Evolutionary conservation across 2,797 vertebrate species (phyloP).

Genomic region (Myripristis jacobus): DNA sequence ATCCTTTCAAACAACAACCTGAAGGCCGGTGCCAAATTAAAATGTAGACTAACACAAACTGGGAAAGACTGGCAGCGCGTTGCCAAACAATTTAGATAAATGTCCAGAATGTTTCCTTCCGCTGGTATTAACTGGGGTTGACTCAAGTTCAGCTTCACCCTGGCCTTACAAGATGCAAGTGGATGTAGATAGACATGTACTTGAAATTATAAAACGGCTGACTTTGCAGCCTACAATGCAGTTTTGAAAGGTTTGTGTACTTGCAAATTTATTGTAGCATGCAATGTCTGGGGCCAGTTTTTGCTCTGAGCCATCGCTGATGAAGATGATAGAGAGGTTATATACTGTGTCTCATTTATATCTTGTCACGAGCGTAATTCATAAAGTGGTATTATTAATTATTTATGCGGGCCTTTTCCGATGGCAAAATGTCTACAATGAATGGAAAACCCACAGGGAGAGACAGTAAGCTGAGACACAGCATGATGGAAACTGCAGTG

Average conservation of each 20-base stretch:
- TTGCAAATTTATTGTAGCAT: no score
- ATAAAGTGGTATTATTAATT: no score
- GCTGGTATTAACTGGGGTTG: not conserved
- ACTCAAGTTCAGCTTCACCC: no score
- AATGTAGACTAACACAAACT: constrained; percentile 2
- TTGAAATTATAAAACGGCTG: not conserved
- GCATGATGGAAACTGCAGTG: not conserved
- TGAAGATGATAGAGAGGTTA: no score
- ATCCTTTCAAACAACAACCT: not conserved
- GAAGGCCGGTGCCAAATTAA: not conserved
- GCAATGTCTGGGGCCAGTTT: no score
- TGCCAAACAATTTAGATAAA: not conserved
- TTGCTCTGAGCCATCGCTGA: no score
- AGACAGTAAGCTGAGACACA: not conserved
- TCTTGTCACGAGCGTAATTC: no score
- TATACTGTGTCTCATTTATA: no score
- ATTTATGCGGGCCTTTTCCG: no score
- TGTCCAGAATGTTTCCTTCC: not conserved
- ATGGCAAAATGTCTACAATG: not conserved
- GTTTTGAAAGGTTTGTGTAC: no score
- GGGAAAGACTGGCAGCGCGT: not conserved
- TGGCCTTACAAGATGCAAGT: not conserved
- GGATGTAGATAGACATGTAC: not conserved
- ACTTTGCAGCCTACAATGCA: no score
- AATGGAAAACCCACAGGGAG: not conserved